Percentiles rank a stretch among this genome's conserved stretches.
These are phyloP conservation scores for Isichthys henryi DNA, from an alignment of 2,113 vertebrate genomes.

Conservation along the genomic window DNA sequence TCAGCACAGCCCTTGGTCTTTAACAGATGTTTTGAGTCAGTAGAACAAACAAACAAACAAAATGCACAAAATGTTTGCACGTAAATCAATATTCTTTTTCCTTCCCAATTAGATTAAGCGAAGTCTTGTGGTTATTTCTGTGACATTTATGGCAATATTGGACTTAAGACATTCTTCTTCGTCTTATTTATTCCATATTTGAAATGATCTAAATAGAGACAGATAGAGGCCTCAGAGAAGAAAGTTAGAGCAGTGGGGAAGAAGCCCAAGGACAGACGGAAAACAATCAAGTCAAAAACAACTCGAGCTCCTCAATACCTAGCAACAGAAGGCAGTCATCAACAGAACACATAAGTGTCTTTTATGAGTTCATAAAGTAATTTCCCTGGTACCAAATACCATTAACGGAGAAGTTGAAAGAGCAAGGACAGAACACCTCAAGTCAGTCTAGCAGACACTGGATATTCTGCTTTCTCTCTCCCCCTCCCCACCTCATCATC, in stretches of 20 bases:
- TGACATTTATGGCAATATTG: neutral
- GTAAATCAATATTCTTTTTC: neutral
- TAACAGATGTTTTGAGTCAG: neutral
- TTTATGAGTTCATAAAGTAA: constrained; percentile 60
- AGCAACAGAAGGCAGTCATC: constrained; percentile 33
- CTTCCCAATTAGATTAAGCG: constrained; percentile 29
- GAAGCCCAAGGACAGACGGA: constrained; percentile 27
- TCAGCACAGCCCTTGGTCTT: neutral
- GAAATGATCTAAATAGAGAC: constrained; percentile 16
- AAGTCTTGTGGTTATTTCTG: neutral
- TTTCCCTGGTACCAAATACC: constrained; percentile 58
- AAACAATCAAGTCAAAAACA: constrained; percentile 25
- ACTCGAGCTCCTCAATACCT: constrained; percentile 33
- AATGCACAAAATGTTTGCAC: constrained; percentile 23
- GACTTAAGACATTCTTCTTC: neutral
- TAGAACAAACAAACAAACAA: constrained; percentile 22
- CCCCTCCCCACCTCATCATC: neutral
- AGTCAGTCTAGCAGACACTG: constrained; percentile 47
- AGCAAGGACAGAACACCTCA: constrained; percentile 55
- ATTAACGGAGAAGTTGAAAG: constrained; percentile 52
- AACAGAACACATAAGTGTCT: constrained; percentile 46
- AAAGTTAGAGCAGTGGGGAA: constrained; percentile 26
- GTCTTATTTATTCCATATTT: neutral
- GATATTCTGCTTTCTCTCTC: constrained; percentile 44
- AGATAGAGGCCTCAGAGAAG: constrained; percentile 31